These are phyloP conservation scores for Ephialtes manifestator DNA, from an alignment of 2,888 invertebrate species.

Conservation along the genomic window DNA sequence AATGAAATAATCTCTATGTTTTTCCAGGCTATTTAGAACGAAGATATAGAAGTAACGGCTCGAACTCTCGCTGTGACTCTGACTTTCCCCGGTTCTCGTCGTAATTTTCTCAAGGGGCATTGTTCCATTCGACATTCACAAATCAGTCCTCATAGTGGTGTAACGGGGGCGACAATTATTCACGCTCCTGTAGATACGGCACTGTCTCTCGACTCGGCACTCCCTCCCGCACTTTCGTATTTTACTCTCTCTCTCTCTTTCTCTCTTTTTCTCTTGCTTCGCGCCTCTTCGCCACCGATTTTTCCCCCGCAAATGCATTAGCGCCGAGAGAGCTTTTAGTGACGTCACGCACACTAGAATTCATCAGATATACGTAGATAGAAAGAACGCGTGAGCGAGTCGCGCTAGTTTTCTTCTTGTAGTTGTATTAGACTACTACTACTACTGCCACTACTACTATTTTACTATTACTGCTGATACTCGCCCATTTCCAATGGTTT, in stretches of 20 bases:
- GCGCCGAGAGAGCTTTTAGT: constrained; percentile 83
- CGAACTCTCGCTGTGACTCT: neutral
- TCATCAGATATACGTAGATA: constrained; percentile 42
- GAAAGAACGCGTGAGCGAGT: constrained; percentile 13
- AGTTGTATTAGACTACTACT: constrained; percentile 26
- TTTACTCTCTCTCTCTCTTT: constrained; percentile 16
- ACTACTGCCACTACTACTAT: constrained; percentile 30
- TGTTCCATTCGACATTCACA: constrained; percentile 71
- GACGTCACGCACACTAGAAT: constrained; percentile 77
- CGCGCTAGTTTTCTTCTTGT: constrained; percentile 7
- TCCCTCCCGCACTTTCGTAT: constrained; percentile 29
- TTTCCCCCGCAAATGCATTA: constrained; percentile 83
- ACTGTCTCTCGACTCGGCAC: constrained; percentile 68
- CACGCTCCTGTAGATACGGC: constrained; percentile 79
- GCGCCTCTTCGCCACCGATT: constrained; percentile 57
- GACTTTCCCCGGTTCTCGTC: constrained; percentile 23
- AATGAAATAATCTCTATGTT: neutral
- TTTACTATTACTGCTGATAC: constrained; percentile 19
- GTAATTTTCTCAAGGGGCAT: constrained; percentile 66
- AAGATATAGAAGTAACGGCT: constrained; percentile 6
- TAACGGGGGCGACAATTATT: constrained; percentile 78
- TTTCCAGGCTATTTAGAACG: neutral
- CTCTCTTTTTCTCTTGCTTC: constrained; percentile 50
- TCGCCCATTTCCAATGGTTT: constrained; percentile 46
- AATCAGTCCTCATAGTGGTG: constrained; percentile 66